These are phyloP conservation scores for Eidolon helvum DNA, from an alignment of 2,113 vertebrate species.

Conservation along the genomic window DNA sequence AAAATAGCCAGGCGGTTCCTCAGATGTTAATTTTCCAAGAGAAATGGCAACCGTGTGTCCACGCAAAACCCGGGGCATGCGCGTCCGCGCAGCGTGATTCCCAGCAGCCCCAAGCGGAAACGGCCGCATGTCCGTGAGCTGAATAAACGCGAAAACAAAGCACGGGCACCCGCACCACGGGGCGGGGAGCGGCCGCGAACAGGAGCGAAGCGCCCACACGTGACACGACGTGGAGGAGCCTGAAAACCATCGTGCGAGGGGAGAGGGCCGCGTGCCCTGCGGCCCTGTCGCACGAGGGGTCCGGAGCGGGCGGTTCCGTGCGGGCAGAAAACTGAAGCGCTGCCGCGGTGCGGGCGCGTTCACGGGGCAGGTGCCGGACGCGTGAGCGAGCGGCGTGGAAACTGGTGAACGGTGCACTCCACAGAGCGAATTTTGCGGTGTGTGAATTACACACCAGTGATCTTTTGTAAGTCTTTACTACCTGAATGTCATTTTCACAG, in stretches of 20 bases:
- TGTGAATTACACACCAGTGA: background rate
- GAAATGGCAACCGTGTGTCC: background rate
- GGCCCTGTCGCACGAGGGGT: fast-evolving
- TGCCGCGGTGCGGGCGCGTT: fast-evolving
- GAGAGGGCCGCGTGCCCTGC: fast-evolving
- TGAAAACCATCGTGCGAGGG: fast-evolving
- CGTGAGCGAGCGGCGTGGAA: too few species aligned
- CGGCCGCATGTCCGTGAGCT: background rate
- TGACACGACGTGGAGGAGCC: fast-evolving
- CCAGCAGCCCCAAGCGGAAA: too few species aligned
- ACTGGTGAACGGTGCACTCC: fast-evolving
- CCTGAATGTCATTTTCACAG: background rate
- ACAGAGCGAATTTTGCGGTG: background rate
- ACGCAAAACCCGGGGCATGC: background rate
- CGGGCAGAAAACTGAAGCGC: background rate
- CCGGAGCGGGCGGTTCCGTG: fast-evolving
- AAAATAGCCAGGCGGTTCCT: background rate
- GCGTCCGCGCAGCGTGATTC: too few species aligned
- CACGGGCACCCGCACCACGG: fast-evolving
- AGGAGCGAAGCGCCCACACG: fast-evolving
- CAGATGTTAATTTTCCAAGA: background rate
- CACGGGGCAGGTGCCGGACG: fast-evolving
- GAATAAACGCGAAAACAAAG: fast-evolving
- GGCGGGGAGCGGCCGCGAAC: background rate
- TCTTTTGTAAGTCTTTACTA: background rate